Conservation (phyloP, 2,888 invertebrate species). For the Hypselothyrea guttata region DNA sequence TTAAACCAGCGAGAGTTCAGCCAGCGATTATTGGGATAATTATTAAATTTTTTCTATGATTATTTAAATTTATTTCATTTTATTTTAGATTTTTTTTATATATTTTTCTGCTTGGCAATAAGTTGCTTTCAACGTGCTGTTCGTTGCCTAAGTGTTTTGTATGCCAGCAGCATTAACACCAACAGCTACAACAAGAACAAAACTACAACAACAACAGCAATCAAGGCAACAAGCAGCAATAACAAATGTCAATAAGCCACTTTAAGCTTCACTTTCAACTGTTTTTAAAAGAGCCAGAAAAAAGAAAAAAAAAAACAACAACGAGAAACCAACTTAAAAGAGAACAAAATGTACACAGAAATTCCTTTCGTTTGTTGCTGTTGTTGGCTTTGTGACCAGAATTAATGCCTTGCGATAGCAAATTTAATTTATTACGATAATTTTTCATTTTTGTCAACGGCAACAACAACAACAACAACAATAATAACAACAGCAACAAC, state of each 20-base stretch:
- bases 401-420: slow-evolving; percentile 79
- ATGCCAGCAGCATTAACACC: slow-evolving; percentile 43
- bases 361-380: slow-evolving; percentile 52
- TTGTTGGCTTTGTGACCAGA: slow-evolving; percentile 50
- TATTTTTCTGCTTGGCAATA: too few species aligned
- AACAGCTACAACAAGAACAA: slow-evolving; percentile 11
- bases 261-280: slow-evolving; percentile 68
- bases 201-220: slow-evolving; percentile 21
- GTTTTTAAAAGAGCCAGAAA: slow-evolving; percentile 34
- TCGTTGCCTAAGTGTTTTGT: slow-evolving; percentile 65
- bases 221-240: slow-evolving; percentile 16
- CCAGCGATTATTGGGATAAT: too few species aligned
- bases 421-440: slow-evolving; percentile 81
- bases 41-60: too few species aligned
- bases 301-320: slow-evolving; percentile 4
- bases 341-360: slow-evolving; percentile 42
- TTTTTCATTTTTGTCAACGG: slow-evolving; percentile 79
- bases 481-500: slow-evolving; percentile 48
- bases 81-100: too few species aligned
- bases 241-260: slow-evolving; percentile 51
- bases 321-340: slow-evolving; percentile 15
- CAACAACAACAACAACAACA: slow-evolving; percentile 27
- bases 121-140: slow-evolving; percentile 21
- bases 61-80: too few species aligned
- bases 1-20: too few species aligned